Conservation (phyloP, 2,113 vertebrate species). For the Misgurnus anguillicaudatus region DNA sequence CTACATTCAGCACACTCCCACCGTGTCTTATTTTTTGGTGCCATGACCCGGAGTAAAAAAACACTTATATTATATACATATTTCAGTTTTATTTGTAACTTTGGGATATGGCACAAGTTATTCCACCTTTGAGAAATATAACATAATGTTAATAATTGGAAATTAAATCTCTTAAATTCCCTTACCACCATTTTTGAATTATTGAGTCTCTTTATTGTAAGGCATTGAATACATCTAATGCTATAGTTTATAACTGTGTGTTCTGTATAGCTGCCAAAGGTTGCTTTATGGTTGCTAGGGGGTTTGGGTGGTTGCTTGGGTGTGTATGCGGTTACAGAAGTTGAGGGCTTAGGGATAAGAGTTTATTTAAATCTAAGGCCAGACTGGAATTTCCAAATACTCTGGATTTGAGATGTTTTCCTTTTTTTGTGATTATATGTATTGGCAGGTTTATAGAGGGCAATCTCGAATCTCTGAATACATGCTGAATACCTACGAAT, state of each 20-base stretch:
- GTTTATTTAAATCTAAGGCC: too few species aligned
- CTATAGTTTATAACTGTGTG: not conserved
- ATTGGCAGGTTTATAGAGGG: slow-evolving; percentile 3
- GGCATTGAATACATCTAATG: too few species aligned
- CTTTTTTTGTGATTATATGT: not conserved
- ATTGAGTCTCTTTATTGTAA: too few species aligned
- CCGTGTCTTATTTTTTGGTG: not conserved
- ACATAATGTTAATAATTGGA: not conserved
- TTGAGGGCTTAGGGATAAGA: too few species aligned
- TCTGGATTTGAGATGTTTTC: not conserved
- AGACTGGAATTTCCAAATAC: not conserved
- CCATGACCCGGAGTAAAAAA: too few species aligned
- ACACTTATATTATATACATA: too few species aligned
- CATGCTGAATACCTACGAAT: not conserved
- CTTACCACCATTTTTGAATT: not conserved
- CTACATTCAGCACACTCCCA: not conserved
- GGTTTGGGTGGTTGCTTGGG: not conserved
- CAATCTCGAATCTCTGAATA: slow-evolving; percentile 2
- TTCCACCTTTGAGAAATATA: not conserved
- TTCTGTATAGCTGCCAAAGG: not conserved
- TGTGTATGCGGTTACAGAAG: not conserved
- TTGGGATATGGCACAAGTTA: slow-evolving; percentile 1
- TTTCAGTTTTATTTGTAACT: slow-evolving; percentile 6
- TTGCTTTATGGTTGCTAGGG: not conserved
- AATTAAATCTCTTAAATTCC: not conserved